Evolutionary conservation across 2,888 invertebrate genomes (phyloP), one percentile per base, ranked within the genome.

Genomic region (Troides aeacus): DNA sequence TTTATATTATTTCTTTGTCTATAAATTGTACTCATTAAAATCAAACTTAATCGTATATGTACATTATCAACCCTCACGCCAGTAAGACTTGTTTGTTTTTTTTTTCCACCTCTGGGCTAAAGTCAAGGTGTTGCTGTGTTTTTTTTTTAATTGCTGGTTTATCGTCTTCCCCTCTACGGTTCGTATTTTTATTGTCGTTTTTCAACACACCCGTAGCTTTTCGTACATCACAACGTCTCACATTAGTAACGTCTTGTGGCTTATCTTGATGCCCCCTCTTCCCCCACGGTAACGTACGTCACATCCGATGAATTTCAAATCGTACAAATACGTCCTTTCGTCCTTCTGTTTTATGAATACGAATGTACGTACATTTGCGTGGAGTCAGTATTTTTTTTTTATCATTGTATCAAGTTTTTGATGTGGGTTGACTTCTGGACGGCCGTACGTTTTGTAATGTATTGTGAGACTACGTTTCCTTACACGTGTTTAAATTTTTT

Each of bases 381-480:
- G 62, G 62, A 59, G 70, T 66, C 72, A 67, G 73, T 80, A 77
- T 82, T 77, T 84, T 84, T 85, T 84, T 84, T 85, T 82, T 79
- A 75, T 65, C 74, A 72, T 8, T 72, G 69, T 72, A 74, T 75
- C 76, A 79, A 81, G 80, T 81, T 85, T 84, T 85, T 89, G 88
- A 90, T 82, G 77, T 82, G 85, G 89, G 88, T 89, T 80, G 87
- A 84, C 84, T 79, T 83, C 76, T 79, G 73, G 73, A 75, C 66
- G 65, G 70, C 77, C 73, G 75, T 79, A 83, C 77, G 79, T 87
- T 83, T 86, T 76, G 76, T 80, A 76, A 75, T 81, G 79, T 82
- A 79, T 6, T 80, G 77, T 84, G 83, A 78, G 75, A 79, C 78
- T 78, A 80, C 74, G 75, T 80, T 79, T 79, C 78, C 78, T 73